These are phyloP conservation scores for Metridium senile DNA, from an alignment of 92 coral and sea anemone species.

Conservation along the genomic window DNA sequence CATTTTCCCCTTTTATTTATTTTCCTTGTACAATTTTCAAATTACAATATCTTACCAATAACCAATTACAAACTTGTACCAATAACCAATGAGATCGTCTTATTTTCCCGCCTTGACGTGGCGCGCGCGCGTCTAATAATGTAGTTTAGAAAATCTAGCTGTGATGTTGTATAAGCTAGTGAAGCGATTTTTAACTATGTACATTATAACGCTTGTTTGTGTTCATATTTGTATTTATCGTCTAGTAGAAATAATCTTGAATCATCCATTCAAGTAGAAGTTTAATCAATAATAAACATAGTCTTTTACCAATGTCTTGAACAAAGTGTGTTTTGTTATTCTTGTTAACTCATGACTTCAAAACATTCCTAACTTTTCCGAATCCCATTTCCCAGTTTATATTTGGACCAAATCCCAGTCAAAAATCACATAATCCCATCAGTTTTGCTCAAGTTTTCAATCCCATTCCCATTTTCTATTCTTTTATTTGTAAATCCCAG, in stretches of 20 bases:
- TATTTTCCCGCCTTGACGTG: not conserved
- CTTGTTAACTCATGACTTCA: too few relatives aligned
- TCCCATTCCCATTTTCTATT: too few relatives aligned
- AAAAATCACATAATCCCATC: too few relatives aligned
- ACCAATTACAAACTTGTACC: not conserved
- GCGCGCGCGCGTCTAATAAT: not conserved
- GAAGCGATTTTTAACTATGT: conserved; percentile 26
- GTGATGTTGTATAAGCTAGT: conserved; percentile 15
- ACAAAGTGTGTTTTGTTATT: not conserved
- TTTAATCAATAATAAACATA: conserved; percentile 23
- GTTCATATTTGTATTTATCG: conserved; percentile 25
- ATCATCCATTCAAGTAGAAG: not conserved
- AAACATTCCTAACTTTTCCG: too few relatives aligned
- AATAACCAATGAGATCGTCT: not conserved
- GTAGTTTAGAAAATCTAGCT: not conserved
- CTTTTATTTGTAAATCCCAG: too few relatives aligned
- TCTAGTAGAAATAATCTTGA: conserved; percentile 12
- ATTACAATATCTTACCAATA: not conserved
- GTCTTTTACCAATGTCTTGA: conserved; percentile 29
- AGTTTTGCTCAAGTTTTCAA: too few relatives aligned
- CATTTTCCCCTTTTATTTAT: not conserved
- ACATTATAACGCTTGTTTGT: conserved; percentile 32
- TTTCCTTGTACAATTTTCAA: not conserved
- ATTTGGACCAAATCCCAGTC: too few relatives aligned
- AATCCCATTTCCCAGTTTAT: too few relatives aligned